A percentile compares a stretch with the other conserved stretches of the same genome.
These are phyloP conservation scores for Carcinoscorpius rotundicauda DNA, from an alignment of 1,140 invertebrate genomes.

Conservation along the genomic window DNA sequence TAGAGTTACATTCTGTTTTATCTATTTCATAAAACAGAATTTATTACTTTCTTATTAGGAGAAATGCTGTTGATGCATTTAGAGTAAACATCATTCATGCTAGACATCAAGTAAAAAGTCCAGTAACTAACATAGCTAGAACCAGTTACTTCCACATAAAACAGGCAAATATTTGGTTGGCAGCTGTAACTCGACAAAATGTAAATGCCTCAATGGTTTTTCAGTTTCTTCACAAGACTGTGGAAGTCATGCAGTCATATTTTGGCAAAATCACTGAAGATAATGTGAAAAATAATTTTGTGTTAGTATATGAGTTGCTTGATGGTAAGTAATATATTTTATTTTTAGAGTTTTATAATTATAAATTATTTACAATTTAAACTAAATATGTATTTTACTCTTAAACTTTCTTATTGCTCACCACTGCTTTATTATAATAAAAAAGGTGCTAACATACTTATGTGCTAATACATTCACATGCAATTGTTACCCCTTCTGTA, in stretches of 20 bases:
- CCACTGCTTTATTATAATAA: no score
- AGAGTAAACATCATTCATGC: conserved; percentile 99
- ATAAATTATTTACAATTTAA: no score
- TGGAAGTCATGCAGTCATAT: conserved; percentile 97
- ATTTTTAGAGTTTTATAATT: no score
- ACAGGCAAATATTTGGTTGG: conserved; percentile 96
- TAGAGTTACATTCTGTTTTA: no score
- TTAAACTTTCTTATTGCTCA: no score
- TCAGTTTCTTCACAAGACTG: conserved; percentile 93
- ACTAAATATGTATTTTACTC: no score
- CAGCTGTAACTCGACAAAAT: conserved; percentile 98
- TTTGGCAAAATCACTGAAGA: conserved; percentile 99
- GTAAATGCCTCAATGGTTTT: conserved; percentile 99
- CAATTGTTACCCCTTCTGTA: no score
- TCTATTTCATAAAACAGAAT: no score
- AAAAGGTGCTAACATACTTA: no score
- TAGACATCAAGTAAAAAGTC: conserved; percentile 93
- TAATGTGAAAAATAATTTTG: conserved; percentile 99
- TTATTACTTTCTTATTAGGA: conserved; percentile 27
- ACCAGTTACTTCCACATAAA: conserved; percentile 99
- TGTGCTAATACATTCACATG: no score
- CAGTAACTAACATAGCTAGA: conserved; percentile 97
- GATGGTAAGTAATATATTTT: conserved; percentile 51
- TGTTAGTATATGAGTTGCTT: conserved; percentile 93
- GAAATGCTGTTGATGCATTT: conserved; percentile 98